Base-by-base conservation (phyloP, 2,113 vertebrate genomes). In the Pungitius pungitius region DNA sequence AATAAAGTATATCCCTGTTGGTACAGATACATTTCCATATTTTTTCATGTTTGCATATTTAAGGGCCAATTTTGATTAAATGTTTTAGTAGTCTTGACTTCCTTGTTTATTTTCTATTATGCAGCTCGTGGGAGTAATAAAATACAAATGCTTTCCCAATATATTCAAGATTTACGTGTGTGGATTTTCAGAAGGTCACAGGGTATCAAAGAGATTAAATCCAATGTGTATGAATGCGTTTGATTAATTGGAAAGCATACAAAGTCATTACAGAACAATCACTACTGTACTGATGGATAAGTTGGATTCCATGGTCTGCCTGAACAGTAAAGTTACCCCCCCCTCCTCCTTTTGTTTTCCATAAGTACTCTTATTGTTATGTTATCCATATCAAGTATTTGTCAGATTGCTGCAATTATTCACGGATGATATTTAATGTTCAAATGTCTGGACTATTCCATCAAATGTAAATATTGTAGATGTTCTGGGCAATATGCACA, bases 51-150 rank as follows among this genome's bases (percentile, higher is more conserved):
- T 13, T 52, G 15, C 65, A 69, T 37, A 49, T 69, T 63, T 51
- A 69, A 56, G 4, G 1, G 12, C 2, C 64, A 4, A 43, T 15
- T 52, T 59, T 37, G 77, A 59, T 84, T 66, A 86, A 86, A 30
- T 37, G 20, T 80, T 82, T 85, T 52, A 20, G 33, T 8, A 33
- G 17, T 74, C 15, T 61, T 35, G 1, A 14, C 63, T 62, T 61
- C 7, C 5, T 40, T 49, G n/a, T 51, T 33, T 33, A 42, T 45
- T 0, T 39, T 80, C 8, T 45, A 1, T 47, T 47, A 10, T 55
- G 15, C 54, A n/a, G 22, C 51, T 60, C 20, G 47, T 22, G 15
- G 2, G 5, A 61, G 14, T 14, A 27, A 14, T 26, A 18, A 45
- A 63, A 49, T 17, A 9, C 15, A 43, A 62, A 47, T 30, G 30